These are phyloP conservation scores for Cydia pomonella DNA, from an alignment of 1,140 invertebrate genomes.

Conservation along the genomic window DNA sequence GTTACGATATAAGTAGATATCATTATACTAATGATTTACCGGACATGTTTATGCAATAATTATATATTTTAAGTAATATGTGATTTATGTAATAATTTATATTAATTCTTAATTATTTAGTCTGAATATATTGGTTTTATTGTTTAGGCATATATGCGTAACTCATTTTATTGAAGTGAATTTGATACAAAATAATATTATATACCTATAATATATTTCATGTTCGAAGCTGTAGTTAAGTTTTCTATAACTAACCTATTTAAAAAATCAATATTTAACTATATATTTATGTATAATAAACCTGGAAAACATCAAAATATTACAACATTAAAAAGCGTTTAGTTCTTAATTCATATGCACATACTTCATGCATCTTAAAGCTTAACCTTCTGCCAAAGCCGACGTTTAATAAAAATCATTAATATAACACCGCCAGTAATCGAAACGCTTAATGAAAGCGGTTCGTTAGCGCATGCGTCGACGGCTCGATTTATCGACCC, in stretches of 20 bases:
- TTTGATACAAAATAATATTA: not conserved
- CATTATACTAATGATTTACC: too few species aligned
- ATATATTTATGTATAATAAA: not conserved
- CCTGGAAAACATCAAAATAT: not conserved
- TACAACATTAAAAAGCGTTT: not conserved
- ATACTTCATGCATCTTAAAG: slow-evolving; percentile 11
- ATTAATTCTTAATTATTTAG: not conserved
- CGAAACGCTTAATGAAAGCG: slow-evolving; percentile 63
- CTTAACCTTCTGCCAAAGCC: slow-evolving; percentile 1
- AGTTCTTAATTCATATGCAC: not conserved
- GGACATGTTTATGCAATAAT: not conserved
- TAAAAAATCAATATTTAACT: not conserved
- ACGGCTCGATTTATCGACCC: slow-evolving; percentile 60
- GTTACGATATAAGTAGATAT: not conserved
- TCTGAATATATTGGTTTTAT: not conserved
- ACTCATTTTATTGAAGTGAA: not conserved
- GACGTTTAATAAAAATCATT: slow-evolving; percentile 65
- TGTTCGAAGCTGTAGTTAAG: not conserved
- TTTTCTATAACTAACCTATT: too few species aligned
- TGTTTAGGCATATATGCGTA: too few species aligned
- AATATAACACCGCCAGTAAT: slow-evolving; percentile 61
- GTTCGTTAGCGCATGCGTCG: slow-evolving; percentile 60
- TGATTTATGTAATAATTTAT: not conserved
- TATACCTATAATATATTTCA: not conserved
- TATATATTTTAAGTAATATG: not conserved